Evolutionary conservation across 1,140 invertebrate genomes (phyloP), one percentile per base, ranked within the genome.

Genomic region (Scaptomyza pallida): DNA sequence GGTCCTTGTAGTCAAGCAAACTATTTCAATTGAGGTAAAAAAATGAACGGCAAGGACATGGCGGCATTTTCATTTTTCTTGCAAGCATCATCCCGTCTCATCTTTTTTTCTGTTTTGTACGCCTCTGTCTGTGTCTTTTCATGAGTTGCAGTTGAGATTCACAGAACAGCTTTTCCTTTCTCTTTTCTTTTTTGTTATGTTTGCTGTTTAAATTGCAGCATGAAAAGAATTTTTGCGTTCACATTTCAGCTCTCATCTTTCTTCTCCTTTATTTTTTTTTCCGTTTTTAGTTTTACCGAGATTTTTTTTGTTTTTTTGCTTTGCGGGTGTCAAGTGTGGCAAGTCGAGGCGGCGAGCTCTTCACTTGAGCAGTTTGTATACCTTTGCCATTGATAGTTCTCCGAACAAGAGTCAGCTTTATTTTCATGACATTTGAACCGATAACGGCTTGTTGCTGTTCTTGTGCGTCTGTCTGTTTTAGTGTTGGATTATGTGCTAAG

Each of bases 1-100:
- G 62, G 59, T 48, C 19, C 57, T 62, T 63, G 61, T 45, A 47
- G 48, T 60, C 55, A 15, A 59, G 75, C 51, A 86, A 88, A 86
- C 82, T 86, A 86, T 86, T 86, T 86, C 82, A 86, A 86, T 86
- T 86, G 82, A 86, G 82, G 82, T 86, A 88, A 75, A 82, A n/a
- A 88, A 88, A 88, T 77, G 71, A 82, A 78, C 82, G 82, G 75
- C 82, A 88, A 86, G 82, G 82, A 78, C 83, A 86, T 61, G 75
- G 57, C 74, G 83, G 78, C 83, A 82, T 82, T 89, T 72, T 72
- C 70, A 62, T 64, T 74, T 59, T 15, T 67, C 50, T 37, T 21
- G 30, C 16, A 30, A 37, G 26, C 61, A 45, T 44, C 33, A 35
- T 55, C 35, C 16, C 26, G 26, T 26, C 44, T 6, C 43, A 56